Evolutionary conservation across 2,113 vertebrate species (phyloP).

Genomic region (Microtus montanus): DNA sequence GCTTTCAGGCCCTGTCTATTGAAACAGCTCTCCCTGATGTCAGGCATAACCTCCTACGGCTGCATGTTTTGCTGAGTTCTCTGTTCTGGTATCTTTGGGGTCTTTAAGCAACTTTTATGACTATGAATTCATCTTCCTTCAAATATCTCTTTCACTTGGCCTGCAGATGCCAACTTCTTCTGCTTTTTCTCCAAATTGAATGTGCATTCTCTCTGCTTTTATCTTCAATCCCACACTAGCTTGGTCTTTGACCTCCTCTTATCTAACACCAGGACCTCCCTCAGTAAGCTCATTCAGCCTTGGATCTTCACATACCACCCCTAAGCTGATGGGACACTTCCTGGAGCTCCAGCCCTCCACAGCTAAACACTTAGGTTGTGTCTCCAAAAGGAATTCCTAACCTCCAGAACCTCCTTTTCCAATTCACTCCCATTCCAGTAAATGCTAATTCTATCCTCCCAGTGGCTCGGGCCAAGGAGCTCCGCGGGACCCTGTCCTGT

Average conservation of each 20-base stretch:
- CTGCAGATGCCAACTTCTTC: not conserved
- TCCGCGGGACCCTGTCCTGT: not conserved
- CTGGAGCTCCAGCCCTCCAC: not conserved
- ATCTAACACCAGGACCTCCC: not conserved
- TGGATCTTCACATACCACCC: not conserved
- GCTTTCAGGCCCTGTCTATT: not conserved
- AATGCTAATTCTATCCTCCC: not conserved
- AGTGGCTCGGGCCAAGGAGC: not conserved
- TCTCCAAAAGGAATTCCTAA: not conserved
- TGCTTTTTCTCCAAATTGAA: not conserved
- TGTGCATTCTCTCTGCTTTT: not conserved
- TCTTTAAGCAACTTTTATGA: not conserved
- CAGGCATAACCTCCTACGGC: not conserved
- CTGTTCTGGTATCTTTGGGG: not conserved
- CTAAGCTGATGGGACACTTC: not conserved
- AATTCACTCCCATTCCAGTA: not conserved
- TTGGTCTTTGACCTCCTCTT: not conserved
- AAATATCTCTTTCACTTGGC: not conserved
- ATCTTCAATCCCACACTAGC: not conserved
- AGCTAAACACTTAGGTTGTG: not conserved
- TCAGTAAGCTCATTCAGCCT: not conserved
- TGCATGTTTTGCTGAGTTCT: not conserved
- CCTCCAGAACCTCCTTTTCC: not conserved
- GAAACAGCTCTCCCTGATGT: not conserved
- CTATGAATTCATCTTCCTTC: not conserved